These are phyloP conservation scores for Polia nebulosa DNA, from an alignment of 2,888 invertebrate species.

Conservation along the genomic window DNA sequence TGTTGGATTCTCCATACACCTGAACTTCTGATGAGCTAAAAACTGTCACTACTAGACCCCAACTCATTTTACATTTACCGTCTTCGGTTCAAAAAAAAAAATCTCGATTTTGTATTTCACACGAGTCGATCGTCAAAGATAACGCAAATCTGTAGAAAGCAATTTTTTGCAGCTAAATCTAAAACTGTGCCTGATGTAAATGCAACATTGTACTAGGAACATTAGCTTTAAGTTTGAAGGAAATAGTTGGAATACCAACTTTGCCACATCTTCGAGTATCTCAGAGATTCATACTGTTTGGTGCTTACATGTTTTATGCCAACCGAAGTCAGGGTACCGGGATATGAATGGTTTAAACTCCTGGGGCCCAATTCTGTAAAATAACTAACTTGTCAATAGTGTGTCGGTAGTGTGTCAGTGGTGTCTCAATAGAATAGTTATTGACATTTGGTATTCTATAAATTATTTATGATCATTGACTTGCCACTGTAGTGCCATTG, in stretches of 20 bases:
- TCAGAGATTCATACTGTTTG: conserved; percentile 28
- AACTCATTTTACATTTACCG: too few species aligned
- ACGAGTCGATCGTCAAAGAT: not conserved
- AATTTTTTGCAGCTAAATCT: too few species aligned
- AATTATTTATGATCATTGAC: too few species aligned
- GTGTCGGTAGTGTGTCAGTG: too few species aligned
- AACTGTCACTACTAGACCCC: not conserved
- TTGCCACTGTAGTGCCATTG: too few species aligned
- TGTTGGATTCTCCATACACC: too few species aligned
- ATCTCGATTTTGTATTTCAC: too few species aligned
- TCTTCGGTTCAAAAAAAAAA: too few species aligned
- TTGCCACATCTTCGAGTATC: conserved; percentile 18
- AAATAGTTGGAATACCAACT: conserved; percentile 24
- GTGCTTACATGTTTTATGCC: conserved; percentile 37
- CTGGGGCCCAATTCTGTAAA: too few species aligned
- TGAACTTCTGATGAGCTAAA: not conserved
- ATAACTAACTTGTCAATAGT: too few species aligned
- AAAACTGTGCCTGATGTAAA: conserved; percentile 11
- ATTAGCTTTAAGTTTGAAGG: conserved; percentile 27
- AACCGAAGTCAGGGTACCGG: conserved; percentile 22
- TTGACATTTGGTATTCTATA: too few species aligned
- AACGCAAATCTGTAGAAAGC: not conserved
- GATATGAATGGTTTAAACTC: not conserved
- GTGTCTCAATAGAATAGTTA: too few species aligned
- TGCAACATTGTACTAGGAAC: conserved; percentile 34